Evolutionary conservation across 2,888 invertebrate species (phyloP), one percentile per base, ranked within the genome.

Genomic region (Phalangium opilio): DNA sequence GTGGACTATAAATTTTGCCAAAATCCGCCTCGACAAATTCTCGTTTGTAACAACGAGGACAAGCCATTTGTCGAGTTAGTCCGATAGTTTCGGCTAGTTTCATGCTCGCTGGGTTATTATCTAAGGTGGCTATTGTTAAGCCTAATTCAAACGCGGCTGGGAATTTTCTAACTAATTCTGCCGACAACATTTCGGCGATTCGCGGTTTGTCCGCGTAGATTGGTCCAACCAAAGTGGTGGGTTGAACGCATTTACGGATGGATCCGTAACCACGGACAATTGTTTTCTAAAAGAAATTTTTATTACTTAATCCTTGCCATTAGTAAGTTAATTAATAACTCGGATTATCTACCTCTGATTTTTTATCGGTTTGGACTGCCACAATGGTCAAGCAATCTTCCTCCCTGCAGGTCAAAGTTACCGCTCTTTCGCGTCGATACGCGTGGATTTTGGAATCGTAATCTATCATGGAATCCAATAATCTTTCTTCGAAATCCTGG

Each of bases 1-100:
- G 53, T 27, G 55, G 53, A 14, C 50, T 48, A 40, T 52, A 56
- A 8, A 57, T 47, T 41, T 50, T 51, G 8, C 45, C 21, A 45
- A 53, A 54, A 14, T 52, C 44, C 3, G 53, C 57, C 3, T 44
- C 38, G 3, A 48, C 42, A 19, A 48, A 48, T 38, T 51, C 48
- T 4, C 38, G 41, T 15, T 44, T 47, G 35, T 53, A 56, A 17
- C 52, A 44, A 18, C 56, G 36, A 1, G 53, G 27, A 27, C 27
- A 27, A 27, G 4, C 27, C 27, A 27, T 27, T 27, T 27, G 27
- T 4, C 27, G 27, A 4, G 27, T 27, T 27, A 27, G 27, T 27
- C 27, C 27, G 8, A 27, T 27, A 7, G 4, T 27, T 27, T 27
- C 27, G 4, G 27, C 27, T 8, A 27, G 27, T 27, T 27, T 27